phyloP scores from a whole-genome alignment of 2,888 invertebrate genomes.

The Antheraea yamamai region DNA sequence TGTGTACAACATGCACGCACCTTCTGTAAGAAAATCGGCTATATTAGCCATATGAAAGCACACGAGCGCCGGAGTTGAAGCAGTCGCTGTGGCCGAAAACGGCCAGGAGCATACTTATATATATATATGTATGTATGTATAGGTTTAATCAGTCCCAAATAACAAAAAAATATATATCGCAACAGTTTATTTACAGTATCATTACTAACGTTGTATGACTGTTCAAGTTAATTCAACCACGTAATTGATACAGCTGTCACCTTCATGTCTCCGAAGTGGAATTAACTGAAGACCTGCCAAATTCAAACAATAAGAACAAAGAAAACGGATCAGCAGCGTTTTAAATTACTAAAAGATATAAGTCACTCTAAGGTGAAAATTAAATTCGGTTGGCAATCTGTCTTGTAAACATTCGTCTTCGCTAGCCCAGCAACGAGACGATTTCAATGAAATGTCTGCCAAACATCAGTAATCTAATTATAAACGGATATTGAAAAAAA shows the following conservation, averaged over 20 bases:
- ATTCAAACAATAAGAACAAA: constrained; percentile 16
- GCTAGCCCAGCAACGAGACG: constrained; percentile 51
- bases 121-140: too few relatives aligned
- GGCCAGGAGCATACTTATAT: too few relatives aligned
- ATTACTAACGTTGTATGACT: not conserved
- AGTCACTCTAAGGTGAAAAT: constrained; percentile 44
- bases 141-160: not conserved
- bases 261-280: constrained; percentile 2
- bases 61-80: too few relatives aligned
- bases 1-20: too few relatives aligned
- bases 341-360: constrained; percentile 26
- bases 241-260: not conserved
- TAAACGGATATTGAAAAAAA: constrained; percentile 60
- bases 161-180: not conserved
- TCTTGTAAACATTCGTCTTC: constrained; percentile 45
- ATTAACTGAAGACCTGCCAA: constrained; percentile 9
- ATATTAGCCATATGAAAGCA: too few relatives aligned
- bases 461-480: constrained; percentile 62
- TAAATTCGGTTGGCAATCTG: constrained; percentile 44
- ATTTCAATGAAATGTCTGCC: constrained; percentile 64
- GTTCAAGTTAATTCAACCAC: not conserved
- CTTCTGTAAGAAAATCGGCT: too few relatives aligned
- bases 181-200: not conserved
- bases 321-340: constrained; percentile 1
- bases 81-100: too few relatives aligned